phyloP scores from a whole-genome alignment of 2,888 invertebrate genomes.

The Lycaena phlaeas region DNA sequence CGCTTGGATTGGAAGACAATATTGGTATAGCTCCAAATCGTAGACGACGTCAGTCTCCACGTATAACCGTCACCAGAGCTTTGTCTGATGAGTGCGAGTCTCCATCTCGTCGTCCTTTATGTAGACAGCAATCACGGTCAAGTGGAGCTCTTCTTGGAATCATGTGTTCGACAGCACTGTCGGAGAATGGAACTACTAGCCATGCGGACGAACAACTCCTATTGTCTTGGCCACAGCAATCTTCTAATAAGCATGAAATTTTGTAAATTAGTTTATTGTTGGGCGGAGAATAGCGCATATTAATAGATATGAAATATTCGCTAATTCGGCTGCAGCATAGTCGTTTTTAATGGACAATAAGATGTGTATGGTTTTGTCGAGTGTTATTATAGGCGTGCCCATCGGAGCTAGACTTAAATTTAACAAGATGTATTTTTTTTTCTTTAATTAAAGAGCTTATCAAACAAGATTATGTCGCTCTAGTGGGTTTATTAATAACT shows the following conservation, averaged over 20 bases:
- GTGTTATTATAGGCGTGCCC: neutral
- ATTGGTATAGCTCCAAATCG: constrained; percentile 34
- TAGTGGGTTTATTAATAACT: no score
- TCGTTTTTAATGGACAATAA: constrained; percentile 45
- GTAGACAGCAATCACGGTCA: constrained; percentile 62
- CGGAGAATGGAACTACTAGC: constrained; percentile 39
- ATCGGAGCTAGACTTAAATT: neutral
- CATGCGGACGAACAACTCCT: constrained; percentile 64
- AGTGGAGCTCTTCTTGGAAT: constrained; percentile 62
- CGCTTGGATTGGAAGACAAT: constrained; percentile 68
- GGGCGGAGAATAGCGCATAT: no score
- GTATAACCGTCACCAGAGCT: constrained; percentile 81
- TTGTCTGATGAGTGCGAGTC: constrained; percentile 81
- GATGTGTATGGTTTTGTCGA: constrained; percentile 35
- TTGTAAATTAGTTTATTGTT: constrained; percentile 35
- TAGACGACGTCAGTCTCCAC: constrained; percentile 73
- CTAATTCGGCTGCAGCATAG: constrained; percentile 29
- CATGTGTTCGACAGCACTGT: constrained; percentile 57
- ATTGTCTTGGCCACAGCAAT: constrained; percentile 69
- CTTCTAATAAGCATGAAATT: constrained; percentile 40
- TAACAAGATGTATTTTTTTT: no score
- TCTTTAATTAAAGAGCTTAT: no score
- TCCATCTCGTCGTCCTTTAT: constrained; percentile 61
- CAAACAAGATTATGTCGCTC: no score
- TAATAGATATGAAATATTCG: no score